These are phyloP conservation scores for Drosophila quadrilineata DNA, from an alignment of 1,140 invertebrate genomes.

Conservation along the genomic window DNA sequence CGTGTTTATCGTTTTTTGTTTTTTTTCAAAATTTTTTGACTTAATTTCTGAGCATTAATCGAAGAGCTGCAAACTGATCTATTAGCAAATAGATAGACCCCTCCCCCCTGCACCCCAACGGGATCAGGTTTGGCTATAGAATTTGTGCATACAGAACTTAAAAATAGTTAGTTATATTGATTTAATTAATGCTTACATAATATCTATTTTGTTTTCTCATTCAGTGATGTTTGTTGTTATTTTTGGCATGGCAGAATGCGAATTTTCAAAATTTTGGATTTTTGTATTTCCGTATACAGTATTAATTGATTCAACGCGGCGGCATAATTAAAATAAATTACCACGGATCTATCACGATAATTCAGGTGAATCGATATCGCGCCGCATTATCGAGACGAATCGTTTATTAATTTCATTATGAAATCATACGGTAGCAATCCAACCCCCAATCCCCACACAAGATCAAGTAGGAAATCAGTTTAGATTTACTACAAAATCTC, in stretches of 20 bases:
- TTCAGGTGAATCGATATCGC: no score
- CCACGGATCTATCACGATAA: slow-evolving; percentile 50
- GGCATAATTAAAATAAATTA: slow-evolving; percentile 62
- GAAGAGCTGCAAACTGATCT: slow-evolving; percentile 69
- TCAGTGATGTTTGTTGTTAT: slow-evolving; percentile 29
- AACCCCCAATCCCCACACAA: slow-evolving; percentile 52
- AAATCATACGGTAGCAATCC: slow-evolving; percentile 62
- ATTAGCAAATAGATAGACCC: slow-evolving; percentile 51
- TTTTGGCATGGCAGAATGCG: slow-evolving; percentile 21
- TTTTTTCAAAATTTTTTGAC: no score
- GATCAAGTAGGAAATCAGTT: slow-evolving; percentile 50
- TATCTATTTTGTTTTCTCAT: slow-evolving; percentile 22
- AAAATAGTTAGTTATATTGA: slow-evolving; percentile 65
- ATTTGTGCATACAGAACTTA: slow-evolving; percentile 19
- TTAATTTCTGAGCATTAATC: slow-evolving; percentile 64
- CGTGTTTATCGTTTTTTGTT: slow-evolving; percentile 57
- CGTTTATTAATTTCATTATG: slow-evolving; percentile 48
- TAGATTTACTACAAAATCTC: slow-evolving; percentile 28
- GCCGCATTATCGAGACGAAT: slow-evolving; percentile 40
- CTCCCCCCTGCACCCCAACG: no score
- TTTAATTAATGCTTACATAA: slow-evolving; percentile 70
- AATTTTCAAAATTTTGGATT: no score
- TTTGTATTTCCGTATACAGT: slow-evolving; percentile 62
- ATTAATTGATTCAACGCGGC: slow-evolving; percentile 44
- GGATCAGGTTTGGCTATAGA: slow-evolving; percentile 43